Conservation (phyloP, 2,113 vertebrate species). For the Nematolebias whitei region DNA sequence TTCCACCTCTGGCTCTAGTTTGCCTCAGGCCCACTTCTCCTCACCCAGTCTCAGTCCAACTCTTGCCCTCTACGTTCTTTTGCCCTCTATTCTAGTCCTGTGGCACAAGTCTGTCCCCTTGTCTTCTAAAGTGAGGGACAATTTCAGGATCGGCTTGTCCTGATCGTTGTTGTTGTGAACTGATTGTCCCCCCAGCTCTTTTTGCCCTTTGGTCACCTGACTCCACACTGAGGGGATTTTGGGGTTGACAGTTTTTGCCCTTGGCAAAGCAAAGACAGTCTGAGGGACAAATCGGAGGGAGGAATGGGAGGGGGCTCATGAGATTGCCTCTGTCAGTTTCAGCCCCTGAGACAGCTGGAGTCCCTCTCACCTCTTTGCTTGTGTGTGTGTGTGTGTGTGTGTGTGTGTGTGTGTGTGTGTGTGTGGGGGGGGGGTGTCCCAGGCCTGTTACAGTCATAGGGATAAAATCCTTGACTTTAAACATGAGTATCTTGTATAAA, state of each 20-base stretch:
- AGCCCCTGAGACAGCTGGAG: slow-evolving; percentile 75
- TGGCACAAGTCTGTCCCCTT: slow-evolving; percentile 20
- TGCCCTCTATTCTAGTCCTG: slow-evolving; percentile 44
- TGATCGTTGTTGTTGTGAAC: slow-evolving; percentile 48
- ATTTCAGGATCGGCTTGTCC: slow-evolving; percentile 54
- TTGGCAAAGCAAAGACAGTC: slow-evolving; percentile 60
- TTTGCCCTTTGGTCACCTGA: slow-evolving; percentile 69
- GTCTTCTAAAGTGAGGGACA: slow-evolving; percentile 44
- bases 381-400: slow-evolving; percentile 32
- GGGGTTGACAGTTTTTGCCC: slow-evolving; percentile 68
- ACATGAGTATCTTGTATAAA: slow-evolving; percentile 22
- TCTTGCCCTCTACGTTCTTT: slow-evolving; percentile 41
- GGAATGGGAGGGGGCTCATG: slow-evolving; percentile 14
- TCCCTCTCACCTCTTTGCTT: slow-evolving; percentile 66
- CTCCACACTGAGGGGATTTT: slow-evolving; percentile 62
- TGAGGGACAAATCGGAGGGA: slow-evolving; percentile 56
- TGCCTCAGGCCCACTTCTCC: slow-evolving; percentile 59
- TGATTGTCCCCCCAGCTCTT: slow-evolving; percentile 48
- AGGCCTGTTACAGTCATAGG: slow-evolving; percentile 45
- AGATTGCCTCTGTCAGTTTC: slow-evolving; percentile 44
- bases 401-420: too few species aligned
- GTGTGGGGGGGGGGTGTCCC: too few species aligned
- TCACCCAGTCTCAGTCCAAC: slow-evolving; percentile 24
- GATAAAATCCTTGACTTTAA: slow-evolving; percentile 49
- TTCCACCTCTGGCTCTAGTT: slow-evolving; percentile 41